Evolutionary conservation across 2,888 invertebrate genomes (phyloP).

Genomic region (Tipula confusa): DNA sequence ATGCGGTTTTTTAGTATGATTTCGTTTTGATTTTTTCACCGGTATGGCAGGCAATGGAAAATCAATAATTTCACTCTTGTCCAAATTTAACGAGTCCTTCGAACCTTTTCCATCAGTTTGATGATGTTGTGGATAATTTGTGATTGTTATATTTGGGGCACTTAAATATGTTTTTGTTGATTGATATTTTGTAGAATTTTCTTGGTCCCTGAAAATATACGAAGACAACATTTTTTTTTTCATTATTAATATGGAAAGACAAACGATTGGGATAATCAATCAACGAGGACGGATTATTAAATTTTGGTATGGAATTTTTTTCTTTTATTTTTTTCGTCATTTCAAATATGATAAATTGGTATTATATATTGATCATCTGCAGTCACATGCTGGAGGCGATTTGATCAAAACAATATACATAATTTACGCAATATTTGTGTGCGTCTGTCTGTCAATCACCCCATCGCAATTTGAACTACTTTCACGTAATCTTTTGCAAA

Average conservation of each 20-base stretch:
- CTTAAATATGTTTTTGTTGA: slow-evolving; percentile 12
- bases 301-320: background rate
- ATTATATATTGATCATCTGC: background rate
- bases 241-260: background rate
- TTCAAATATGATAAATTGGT: background rate
- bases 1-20: background rate
- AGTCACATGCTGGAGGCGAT: background rate
- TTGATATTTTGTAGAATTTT: background rate
- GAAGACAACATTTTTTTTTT: background rate
- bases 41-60: slow-evolving; percentile 48
- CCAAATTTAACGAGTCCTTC: slow-evolving; percentile 21
- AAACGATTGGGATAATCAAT: background rate
- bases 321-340: background rate
- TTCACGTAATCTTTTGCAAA: background rate
- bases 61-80: slow-evolving; percentile 47
- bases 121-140: background rate
- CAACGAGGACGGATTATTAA: background rate
- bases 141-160: background rate
- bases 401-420: background rate
- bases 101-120: background rate
- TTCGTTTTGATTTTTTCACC: slow-evolving; percentile 41
- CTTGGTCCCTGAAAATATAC: slow-evolving; percentile 14
- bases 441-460: background rate
- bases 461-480: background rate
- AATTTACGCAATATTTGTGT: background rate